phyloP scores from a whole-genome alignment of 2,888 invertebrate species.

The Perizoma affinitatum region DNA sequence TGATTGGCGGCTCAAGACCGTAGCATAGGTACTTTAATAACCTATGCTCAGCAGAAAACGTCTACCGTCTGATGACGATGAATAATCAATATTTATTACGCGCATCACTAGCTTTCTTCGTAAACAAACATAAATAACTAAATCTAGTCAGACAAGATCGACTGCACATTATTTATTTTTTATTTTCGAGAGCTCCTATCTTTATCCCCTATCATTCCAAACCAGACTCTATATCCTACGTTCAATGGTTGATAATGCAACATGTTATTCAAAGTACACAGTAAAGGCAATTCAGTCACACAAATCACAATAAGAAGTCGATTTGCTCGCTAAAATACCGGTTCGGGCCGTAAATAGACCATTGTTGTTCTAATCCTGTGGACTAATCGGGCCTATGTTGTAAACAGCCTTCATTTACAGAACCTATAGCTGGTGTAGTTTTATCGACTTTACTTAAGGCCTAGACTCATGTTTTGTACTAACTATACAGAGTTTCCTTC shows the following conservation, averaged over 20 bases:
- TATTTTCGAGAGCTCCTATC: slow-evolving; percentile 9
- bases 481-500: too few relatives aligned
- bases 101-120: slow-evolving; percentile 25
- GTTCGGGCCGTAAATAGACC: slow-evolving; percentile 62
- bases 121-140: slow-evolving; percentile 28
- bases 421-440: background rate
- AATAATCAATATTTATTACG: slow-evolving; percentile 9
- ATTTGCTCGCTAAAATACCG: slow-evolving; percentile 61
- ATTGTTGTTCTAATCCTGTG: slow-evolving; percentile 75
- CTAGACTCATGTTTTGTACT: too few relatives aligned
- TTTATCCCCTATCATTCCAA: slow-evolving; percentile 2
- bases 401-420: slow-evolving; percentile 27
- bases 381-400: slow-evolving; percentile 62
- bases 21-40: too few relatives aligned
- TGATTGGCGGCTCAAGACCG: too few relatives aligned
- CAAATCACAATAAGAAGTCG: slow-evolving; percentile 57
- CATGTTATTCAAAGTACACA: slow-evolving; percentile 11
- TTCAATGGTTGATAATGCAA: slow-evolving; percentile 2
- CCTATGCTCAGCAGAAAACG: too few relatives aligned
- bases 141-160: slow-evolving; percentile 27
- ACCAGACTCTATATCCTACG: background rate
- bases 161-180: slow-evolving; percentile 21
- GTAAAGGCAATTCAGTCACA: slow-evolving; percentile 26
- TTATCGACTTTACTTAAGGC: background rate
- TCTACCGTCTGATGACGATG: too few relatives aligned